Evolutionary conservation across 2,888 invertebrate genomes (phyloP), one percentile per base, ranked within the genome.

Genomic region (Papilio gigon): DNA sequence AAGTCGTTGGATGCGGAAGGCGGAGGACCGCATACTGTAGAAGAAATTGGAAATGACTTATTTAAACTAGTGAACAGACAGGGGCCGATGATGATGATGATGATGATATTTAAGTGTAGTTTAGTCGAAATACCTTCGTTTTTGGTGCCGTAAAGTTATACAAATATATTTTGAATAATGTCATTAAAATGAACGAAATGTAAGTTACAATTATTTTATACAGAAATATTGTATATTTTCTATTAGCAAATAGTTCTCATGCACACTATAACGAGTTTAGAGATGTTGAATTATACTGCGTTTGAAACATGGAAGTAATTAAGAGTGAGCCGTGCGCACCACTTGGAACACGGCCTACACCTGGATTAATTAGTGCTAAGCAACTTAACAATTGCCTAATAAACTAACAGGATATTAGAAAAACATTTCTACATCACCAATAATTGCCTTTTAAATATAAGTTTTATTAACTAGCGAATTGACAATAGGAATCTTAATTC

Each of bases 291-390:
- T 35, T 63, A 27, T 64, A 63, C 64, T 44, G 37, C 30, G 64
- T 42, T n/a, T 64, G 35, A 44, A 65, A 68, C 68, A 64, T 68
- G 68, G 64, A 65, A 65, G 68, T 65, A 68, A 68, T 68, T 64
- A 68, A 60, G 40, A 65, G 25, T 53, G 68, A 65, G 27, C 58
- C 40, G 42, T 35, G 58, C 58, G 50, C 64, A 40, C 47, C 59
- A 47, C 22, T 64, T 64, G 64, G 20, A 64, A 68, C 68, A 50
- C 20, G 68, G 59, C 14, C 53, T 50, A 68, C 47, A 44, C 37
- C 40, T 50, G 59, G 68, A 68, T 64, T 64, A 68, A 68, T 68
- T 68, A 59, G 20, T 27, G 35, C 50, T 37, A 47, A 35, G 50
- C 59, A 53, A 68, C 50, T 40, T 64, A 59, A 65, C 68, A 65